Evolutionary conservation across 2,113 vertebrate genomes (phyloP).

Genomic region (Parotia lawesii): DNA sequence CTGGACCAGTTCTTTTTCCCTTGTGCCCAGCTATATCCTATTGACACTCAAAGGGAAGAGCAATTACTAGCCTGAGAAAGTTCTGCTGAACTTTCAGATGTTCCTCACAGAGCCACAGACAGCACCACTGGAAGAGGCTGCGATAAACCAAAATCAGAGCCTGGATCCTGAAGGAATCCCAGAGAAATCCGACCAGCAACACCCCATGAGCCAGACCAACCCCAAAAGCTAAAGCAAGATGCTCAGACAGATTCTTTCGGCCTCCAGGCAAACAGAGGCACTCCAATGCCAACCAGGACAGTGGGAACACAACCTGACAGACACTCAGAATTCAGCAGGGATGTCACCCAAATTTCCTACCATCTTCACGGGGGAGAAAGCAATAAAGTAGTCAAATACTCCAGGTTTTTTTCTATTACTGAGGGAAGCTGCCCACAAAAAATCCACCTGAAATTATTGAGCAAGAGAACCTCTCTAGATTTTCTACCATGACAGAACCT

Average conservation of each 20-base stretch:
- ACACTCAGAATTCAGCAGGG: background rate
- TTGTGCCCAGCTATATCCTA: background rate
- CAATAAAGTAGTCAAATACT: background rate
- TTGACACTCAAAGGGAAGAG: background rate
- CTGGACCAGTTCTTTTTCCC: background rate
- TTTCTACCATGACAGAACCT: background rate
- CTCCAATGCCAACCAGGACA: background rate
- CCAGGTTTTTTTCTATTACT: background rate
- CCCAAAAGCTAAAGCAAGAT: background rate
- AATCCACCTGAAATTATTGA: background rate
- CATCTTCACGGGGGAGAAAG: fast-evolving
- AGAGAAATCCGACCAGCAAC: background rate
- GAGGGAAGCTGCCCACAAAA: background rate
- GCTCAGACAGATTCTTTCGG: background rate
- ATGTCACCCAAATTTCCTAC: background rate
- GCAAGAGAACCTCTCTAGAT: background rate
- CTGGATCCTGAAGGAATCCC: background rate
- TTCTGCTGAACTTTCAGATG: background rate
- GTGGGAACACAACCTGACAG: background rate
- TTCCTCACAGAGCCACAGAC: background rate
- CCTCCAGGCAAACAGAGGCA: background rate
- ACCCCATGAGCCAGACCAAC: background rate
- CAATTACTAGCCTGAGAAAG: background rate
- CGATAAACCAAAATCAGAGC: background rate
- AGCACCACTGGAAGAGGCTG: background rate